These are phyloP conservation scores for Bellardia pandia DNA, from an alignment of 2,888 invertebrate genomes.

Conservation along the genomic window DNA sequence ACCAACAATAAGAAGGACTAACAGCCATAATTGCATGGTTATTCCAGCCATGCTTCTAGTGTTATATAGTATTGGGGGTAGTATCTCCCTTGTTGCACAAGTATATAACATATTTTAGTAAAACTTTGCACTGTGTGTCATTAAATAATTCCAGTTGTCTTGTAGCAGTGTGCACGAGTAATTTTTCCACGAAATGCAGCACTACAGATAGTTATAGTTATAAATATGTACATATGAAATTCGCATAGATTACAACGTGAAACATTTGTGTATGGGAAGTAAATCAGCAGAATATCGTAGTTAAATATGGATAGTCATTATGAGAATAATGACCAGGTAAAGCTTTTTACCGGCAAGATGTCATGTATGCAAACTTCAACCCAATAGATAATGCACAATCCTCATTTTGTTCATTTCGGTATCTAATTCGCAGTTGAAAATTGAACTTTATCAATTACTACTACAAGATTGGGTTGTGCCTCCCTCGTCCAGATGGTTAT, in stretches of 20 bases:
- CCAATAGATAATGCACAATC: no score
- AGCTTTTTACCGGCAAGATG: no score
- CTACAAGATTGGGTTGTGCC: no score
- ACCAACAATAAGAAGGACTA: constrained; percentile 1
- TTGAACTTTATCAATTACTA: no score
- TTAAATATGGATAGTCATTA: no score
- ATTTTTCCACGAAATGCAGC: constrained; percentile 43
- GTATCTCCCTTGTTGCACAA: not conserved
- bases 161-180: constrained; percentile 37
- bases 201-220: not conserved
- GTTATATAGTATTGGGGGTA: not conserved
- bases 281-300: no score
- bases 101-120: constrained; percentile 37
- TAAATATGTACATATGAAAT: not conserved
- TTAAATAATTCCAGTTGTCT: constrained; percentile 49
- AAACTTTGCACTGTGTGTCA: constrained; percentile 34
- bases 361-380: no score
- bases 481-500: no score
- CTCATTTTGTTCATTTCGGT: no score
- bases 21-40: not conserved
- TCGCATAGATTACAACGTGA: not conserved
- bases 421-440: no score
- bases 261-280: not conserved
- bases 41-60: not conserved
- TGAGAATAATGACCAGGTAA: no score